Percentiles rank a stretch among this genome's conserved stretches.
phyloP scores from a whole-genome alignment of 2,113 vertebrate genomes.

The Dascyllus trimaculatus region DNA sequence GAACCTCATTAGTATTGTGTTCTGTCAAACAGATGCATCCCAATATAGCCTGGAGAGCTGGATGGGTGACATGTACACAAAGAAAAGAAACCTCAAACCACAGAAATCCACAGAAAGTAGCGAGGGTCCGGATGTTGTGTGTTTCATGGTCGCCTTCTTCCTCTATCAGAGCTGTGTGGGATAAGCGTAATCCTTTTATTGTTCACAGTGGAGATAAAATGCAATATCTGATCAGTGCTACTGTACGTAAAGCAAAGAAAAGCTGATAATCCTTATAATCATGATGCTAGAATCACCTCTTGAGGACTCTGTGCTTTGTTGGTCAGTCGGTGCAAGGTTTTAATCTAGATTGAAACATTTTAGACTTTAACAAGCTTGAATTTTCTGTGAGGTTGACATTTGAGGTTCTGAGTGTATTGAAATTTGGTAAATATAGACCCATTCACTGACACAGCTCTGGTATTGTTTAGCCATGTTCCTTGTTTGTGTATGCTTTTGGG shows the following conservation, averaged over 20 bases:
- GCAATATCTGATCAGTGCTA: constrained; percentile 9
- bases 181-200: constrained; percentile 37
- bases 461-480: too few species aligned
- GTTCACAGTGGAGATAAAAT: background rate
- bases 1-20: constrained; percentile 54
- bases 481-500: too few species aligned
- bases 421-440: too few species aligned
- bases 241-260: background rate
- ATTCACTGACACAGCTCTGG: too few species aligned
- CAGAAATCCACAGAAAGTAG: constrained; percentile 15
- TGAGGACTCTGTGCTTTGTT: background rate
- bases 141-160: constrained; percentile 11
- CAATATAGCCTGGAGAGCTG: constrained; percentile 52
- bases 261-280: background rate
- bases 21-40: constrained; percentile 57
- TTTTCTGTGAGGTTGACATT: too few species aligned
- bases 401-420: too few species aligned
- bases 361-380: too few species aligned
- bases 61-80: background rate
- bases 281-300: background rate
- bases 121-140: constrained; percentile 17
- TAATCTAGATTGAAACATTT: background rate
- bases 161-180: background rate
- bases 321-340: background rate
- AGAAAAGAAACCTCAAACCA: background rate